These are phyloP conservation scores for Pogonocichla stellata DNA, from an alignment of 2,113 vertebrate genomes.

Conservation along the genomic window DNA sequence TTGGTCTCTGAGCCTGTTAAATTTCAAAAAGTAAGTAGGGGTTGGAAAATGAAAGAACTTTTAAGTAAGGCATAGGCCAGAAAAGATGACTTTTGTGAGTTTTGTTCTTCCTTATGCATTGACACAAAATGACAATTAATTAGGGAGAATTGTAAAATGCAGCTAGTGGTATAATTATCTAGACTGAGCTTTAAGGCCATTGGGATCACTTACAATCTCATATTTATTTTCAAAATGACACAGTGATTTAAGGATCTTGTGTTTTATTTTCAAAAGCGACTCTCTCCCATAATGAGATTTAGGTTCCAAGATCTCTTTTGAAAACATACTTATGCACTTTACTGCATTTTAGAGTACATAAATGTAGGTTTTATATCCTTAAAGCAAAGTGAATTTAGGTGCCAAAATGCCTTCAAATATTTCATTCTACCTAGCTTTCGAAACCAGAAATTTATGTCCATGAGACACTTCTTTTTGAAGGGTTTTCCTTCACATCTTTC, in stretches of 20 bases:
- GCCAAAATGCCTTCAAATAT: background rate
- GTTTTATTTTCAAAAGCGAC: background rate
- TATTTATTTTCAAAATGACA: constrained; percentile 40
- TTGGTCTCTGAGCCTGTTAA: background rate
- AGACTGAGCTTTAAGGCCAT: background rate
- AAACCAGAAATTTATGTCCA: background rate
- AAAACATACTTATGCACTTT: background rate
- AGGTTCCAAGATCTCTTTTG: background rate
- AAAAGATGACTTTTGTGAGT: background rate
- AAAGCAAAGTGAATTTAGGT: background rate
- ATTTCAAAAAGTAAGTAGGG: background rate
- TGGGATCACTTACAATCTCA: background rate
- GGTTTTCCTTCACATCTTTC: background rate
- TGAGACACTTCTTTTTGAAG: background rate
- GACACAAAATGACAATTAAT: constrained; percentile 18
- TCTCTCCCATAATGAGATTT: background rate
- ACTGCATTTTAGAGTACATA: background rate
- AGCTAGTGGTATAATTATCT: background rate
- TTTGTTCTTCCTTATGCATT: background rate
- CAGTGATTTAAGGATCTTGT: constrained; percentile 28
- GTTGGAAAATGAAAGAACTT: background rate
- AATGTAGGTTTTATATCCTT: background rate
- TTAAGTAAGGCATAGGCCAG: background rate
- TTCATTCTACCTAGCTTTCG: background rate
- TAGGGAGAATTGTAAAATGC: background rate